Evolutionary conservation across 2,113 vertebrate genomes (phyloP).

Genomic region (Naja naja): DNA sequence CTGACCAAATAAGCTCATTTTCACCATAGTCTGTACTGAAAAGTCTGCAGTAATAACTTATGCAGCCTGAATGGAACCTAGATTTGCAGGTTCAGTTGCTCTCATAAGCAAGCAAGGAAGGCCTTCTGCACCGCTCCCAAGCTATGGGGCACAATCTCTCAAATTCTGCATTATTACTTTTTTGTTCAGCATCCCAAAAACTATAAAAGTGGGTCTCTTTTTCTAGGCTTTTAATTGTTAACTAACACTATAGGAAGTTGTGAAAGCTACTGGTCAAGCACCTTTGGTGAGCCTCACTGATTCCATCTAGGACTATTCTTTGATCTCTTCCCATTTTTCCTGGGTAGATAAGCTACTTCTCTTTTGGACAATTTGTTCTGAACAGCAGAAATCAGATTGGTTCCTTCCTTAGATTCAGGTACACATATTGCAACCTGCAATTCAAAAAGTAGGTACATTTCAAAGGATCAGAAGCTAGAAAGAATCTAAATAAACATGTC

Average conservation of each 20-base stretch:
- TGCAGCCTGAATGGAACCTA: not conserved
- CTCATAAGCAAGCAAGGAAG: not conserved
- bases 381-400: not conserved
- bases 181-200: not conserved
- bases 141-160: not conserved
- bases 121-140: not conserved
- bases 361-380: not conserved
- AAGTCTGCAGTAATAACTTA: not conserved
- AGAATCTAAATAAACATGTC: not conserved
- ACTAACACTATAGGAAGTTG: not conserved
- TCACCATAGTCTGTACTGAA: not conserved
- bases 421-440: not conserved
- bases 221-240: not conserved
- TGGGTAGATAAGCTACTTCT: not conserved
- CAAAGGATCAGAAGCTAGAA: not conserved
- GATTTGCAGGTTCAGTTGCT: not conserved
- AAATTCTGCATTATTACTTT: not conserved
- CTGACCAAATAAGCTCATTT: not conserved
- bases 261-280: not conserved
- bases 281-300: not conserved
- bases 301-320: not conserved
- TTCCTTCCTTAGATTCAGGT: not conserved
- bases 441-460: not conserved
- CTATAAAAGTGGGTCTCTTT: not conserved
- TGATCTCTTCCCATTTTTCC: not conserved